Base-by-base conservation (phyloP, 92 coral and sea anemone species). In the Porites divaricata region DNA sequence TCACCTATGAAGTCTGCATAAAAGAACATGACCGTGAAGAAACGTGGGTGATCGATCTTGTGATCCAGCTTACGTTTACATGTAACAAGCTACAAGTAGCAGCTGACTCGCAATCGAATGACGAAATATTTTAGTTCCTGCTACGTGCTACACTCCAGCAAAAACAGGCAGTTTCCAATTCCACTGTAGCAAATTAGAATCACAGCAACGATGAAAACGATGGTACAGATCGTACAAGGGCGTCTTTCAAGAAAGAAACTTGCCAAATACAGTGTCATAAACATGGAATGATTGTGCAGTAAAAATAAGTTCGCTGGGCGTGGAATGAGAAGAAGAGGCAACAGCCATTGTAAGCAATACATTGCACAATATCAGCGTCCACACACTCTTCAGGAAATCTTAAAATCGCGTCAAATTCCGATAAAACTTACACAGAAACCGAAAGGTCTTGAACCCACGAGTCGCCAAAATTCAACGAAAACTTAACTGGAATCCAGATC, bases 221-320 rank as follows among this genome's bases (percentile, higher is more conserved):
- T 85, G 2, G 99, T 97, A 89, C 99, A 97, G 84, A 97, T 97
- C 62, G 99, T 97, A 86, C 99, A 97, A 23, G 99, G 99, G 85
- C 99, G 95, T 90, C 99, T 97, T 90, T 97, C 99, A 54, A 97
- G 95, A 78, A 97, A 92, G 84, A 97, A 97, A 75, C 99, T 97
- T 48, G 99, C 99, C 89, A 97, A 83, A 67, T 97, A 97, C 72
- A 97, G 88, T 21, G 99, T 97, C 99, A 97, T 97, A 81, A 97
- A 97, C 99, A 97, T 95, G 26, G 99, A 97, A 74, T 97, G 98
- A 77, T 97, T 97, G 90, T 95, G 98, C 85, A 97, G 84, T 84
- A 97, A 78, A 71, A 97, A 88, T 70, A 97, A 94, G 81, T 95
- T 97, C 81, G 92, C 93, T n/a, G 99, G 99, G 59, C 98, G 92